Percentiles rank a stretch among this genome's conserved stretches.
phyloP scores from a whole-genome alignment of 2,797 vertebrate species.

The Vespertilio murinus region DNA sequence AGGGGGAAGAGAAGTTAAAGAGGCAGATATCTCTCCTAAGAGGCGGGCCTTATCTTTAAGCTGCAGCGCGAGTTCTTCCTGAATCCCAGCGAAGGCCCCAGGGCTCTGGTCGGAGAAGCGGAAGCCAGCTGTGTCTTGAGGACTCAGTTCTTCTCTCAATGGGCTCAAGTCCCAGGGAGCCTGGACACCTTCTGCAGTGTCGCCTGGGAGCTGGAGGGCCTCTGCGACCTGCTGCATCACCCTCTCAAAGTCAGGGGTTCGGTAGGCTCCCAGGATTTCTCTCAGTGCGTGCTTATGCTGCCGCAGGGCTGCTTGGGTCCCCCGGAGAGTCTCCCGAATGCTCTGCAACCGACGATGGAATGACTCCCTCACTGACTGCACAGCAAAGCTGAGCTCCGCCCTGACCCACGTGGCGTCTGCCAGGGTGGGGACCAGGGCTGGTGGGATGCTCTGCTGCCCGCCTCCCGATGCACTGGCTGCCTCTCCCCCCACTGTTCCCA shows the following conservation, averaged over 20 bases:
- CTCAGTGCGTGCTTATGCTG: constrained; percentile 89
- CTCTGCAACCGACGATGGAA: constrained; percentile 89
- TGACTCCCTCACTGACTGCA: constrained; percentile 90
- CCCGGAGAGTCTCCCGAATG: constrained; percentile 89
- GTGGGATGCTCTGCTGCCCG: constrained; percentile 42
- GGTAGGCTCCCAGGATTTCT: constrained; percentile 87
- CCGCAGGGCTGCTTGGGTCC: constrained; percentile 87
- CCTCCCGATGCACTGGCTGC: constrained; percentile 64
- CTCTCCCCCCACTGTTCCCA: constrained; percentile 68
- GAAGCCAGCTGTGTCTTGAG: constrained; percentile 84
- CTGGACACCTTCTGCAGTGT: constrained; percentile 74
- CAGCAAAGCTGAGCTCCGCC: constrained; percentile 91
- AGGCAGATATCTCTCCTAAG: constrained; percentile 89
- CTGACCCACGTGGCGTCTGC: constrained; percentile 86
- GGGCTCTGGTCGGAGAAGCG: constrained; percentile 75
- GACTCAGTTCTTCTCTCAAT: constrained; percentile 84
- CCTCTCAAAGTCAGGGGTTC: constrained; percentile 87
- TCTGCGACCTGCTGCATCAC: constrained; percentile 88
- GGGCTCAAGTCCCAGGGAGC: constrained; percentile 81
- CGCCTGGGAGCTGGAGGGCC: constrained; percentile 79
- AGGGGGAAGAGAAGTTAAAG: constrained; percentile 85
- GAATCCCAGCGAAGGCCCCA: constrained; percentile 85
- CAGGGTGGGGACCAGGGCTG: constrained; percentile 71
- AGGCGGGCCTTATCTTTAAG: constrained; percentile 91
- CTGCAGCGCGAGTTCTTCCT: constrained; percentile 89